Evolutionary conservation across 30 jellyfish, hydroid and myxozoan species (phyloP), one percentile per base, ranked within the genome.

Genomic region (Chironex yamaguchii): DNA sequence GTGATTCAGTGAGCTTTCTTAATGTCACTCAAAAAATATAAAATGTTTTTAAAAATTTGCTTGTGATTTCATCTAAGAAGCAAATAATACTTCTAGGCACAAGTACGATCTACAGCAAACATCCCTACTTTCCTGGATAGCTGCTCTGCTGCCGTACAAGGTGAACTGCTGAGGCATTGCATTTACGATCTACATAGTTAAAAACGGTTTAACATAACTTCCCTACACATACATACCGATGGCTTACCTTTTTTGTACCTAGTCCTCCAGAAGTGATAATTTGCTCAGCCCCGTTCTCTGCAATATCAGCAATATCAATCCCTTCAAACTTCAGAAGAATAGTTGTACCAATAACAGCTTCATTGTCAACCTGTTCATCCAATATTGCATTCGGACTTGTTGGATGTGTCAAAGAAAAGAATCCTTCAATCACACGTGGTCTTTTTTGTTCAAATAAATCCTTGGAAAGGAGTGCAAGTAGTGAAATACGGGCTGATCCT

Each of bases 311-410:
- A 21, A 72, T 21, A 12, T 81, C 85, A n/a, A 29, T 80, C 4
- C 69, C 91, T 62, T 94, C 99, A 23, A 73, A 22, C 23, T 89
- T 80, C 77, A 94, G 70, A 1, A 85, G 87, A 1, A 94, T 52
- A 0, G 97, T 65, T 12, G 84, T 72, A 0, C 97, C 99, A 22
- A 93, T 77, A 35, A 83, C 17, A 14, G 98, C 97, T 29, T 83
- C 85, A 12, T 28, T 17, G 14, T 27, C 36, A 2, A 71, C 32
- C 48, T 72, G 86, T 14, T 34, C 33, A 32, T 71, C 2, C 11
- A 90, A 29, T n/a, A 48, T 64, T 13, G 83, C 14, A 9, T 79
- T 67, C 62, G 86, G 81, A 33, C 70, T 71, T 4, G 90, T 26
- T 52, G 95, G 28, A 1, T 74, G 52, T 13, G 33, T 31, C 69